phyloP scores from a whole-genome alignment of 2,797 vertebrate genomes.

The Macroramphosus scolopax region DNA sequence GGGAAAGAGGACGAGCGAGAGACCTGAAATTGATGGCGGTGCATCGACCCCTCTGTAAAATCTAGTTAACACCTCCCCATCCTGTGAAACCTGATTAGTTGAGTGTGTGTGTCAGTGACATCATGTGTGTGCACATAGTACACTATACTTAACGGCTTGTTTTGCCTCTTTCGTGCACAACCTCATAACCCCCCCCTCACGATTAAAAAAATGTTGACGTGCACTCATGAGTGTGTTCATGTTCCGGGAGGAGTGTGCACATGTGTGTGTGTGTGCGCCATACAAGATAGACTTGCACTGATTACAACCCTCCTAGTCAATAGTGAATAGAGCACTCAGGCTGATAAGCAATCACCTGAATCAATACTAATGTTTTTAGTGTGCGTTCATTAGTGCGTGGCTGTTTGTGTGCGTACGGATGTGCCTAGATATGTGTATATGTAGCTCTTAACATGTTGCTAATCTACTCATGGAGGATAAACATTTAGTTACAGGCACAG shows the following conservation, averaged over 20 bases:
- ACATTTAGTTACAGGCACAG: conserved; percentile 65
- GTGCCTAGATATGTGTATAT: conserved; percentile 25
- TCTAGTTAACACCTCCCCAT: conserved; percentile 67
- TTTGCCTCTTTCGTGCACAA: conserved; percentile 34
- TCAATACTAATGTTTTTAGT: conserved; percentile 82
- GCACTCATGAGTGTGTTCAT: conserved; percentile 2
- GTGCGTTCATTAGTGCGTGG: conserved; percentile 51
- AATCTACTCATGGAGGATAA: conserved; percentile 71
- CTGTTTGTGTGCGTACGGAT: conserved; percentile 27
- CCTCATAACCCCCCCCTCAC: conserved; percentile 54
- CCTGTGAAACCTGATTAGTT: conserved; percentile 69
- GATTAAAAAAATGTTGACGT: conserved; percentile 55
- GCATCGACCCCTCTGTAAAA: conserved; percentile 71
- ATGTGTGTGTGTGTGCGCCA: conserved; percentile 23
- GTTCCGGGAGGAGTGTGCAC: conserved; percentile 19
- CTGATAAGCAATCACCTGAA: conserved; percentile 82
- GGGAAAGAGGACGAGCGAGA: conserved; percentile 26
- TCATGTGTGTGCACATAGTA: conserved; percentile 25
- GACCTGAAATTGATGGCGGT: conserved; percentile 66
- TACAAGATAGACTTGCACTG: conserved; percentile 57
- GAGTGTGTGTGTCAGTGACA: conserved; percentile 42
- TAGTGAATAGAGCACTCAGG: conserved; percentile 82
- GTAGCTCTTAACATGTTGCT: conserved; percentile 61
- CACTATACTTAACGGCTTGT: conserved; percentile 52
- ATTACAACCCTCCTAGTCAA: conserved; percentile 75